Evolutionary conservation across 2,113 vertebrate genomes (phyloP), one percentile per base, ranked within the genome.

Genomic region (Ctenomys sociabilis): DNA sequence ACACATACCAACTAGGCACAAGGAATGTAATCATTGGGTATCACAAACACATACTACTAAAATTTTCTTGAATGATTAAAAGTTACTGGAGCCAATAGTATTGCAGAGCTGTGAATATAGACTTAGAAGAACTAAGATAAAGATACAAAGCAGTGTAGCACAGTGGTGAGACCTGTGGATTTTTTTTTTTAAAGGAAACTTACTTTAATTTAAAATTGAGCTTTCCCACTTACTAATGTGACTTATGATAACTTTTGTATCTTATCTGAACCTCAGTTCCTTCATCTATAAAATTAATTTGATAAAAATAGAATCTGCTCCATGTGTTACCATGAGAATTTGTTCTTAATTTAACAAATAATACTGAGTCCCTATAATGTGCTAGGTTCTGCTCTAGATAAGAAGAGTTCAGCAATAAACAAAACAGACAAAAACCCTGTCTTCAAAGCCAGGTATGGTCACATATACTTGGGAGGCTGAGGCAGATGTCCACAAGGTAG

Each of bases 271-370:
- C 54, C 43, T 73, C 16, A 57, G 54, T 57, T 57, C 54, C 54
- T 57, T 57, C 54, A 57, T 57, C 16, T 19, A 57, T 57, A 88
- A 83, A 83, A 57, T 37, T 24, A 24, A 24, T 30, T 45, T 54
- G 11, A 92, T 68, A 88, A 88, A 92, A 77, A 40, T 59, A 92
- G 66, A 66, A 49, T 75, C 57, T 59, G 43, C 57, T n/a, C 57
- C 49, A 52, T 77, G 66, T 6, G 24, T 89, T 89, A 93, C 78
- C 80, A 24, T 63, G 30, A 85, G 63, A 22, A 78, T 37, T 80
- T 85, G 32, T 80, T 72, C 89, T 68, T 77, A 68, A 49, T 52
- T 89, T 68, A 89, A 93, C 40, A 89, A 93, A 80, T 78, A 90
- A 30, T 80, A 43, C 24, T 92, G 32, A 59, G 59, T 35, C 49